Evolutionary conservation across 2,113 vertebrate species (phyloP).

Genomic region (Petromus typicus): DNA sequence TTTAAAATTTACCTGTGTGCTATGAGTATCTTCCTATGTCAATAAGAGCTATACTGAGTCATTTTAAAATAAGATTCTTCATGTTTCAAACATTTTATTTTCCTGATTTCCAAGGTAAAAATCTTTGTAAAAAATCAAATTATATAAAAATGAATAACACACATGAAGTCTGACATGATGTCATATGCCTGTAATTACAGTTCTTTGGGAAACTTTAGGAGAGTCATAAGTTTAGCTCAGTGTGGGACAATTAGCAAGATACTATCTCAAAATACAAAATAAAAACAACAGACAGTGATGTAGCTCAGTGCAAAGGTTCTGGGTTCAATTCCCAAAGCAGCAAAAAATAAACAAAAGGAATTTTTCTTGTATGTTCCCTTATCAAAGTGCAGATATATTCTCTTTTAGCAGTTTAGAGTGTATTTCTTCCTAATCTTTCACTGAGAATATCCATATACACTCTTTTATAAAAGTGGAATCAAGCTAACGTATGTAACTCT

Average conservation of each 20-base stretch:
- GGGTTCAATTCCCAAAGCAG: background rate
- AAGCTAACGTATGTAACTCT: constrained; percentile 30
- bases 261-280: no score
- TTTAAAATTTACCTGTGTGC: background rate
- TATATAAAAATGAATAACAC: background rate
- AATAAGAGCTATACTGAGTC: background rate
- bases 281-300: no score
- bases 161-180: background rate
- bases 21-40: background rate
- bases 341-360: background rate
- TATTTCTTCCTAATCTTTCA: background rate
- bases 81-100: background rate
- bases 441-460: background rate
- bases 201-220: no score
- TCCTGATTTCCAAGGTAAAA: constrained; percentile 32
- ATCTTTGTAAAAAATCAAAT: background rate
- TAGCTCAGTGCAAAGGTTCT: background rate
- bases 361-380: background rate
- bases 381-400: background rate
- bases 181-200: no score
- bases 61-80: constrained; percentile 33
- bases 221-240: no score
- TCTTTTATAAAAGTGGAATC: background rate
- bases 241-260: no score
- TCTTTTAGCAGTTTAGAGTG: background rate